These are phyloP conservation scores for Halictus quadricinctus DNA, from an alignment of 2,888 invertebrate species.

Conservation along the genomic window DNA sequence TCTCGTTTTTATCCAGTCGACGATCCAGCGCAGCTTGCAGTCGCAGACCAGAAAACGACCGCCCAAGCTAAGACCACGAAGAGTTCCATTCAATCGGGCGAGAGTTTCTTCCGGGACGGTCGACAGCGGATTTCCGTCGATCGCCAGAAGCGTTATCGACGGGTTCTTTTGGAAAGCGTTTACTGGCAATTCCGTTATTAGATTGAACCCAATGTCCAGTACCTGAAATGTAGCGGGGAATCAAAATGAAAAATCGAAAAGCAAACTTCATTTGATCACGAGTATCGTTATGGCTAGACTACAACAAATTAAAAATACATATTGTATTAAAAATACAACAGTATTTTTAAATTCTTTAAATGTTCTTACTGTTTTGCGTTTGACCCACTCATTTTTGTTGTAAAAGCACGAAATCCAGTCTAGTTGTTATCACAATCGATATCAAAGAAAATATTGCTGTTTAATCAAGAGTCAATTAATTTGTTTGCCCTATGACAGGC, in stretches of 20 bases:
- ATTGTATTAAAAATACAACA: too few relatives aligned
- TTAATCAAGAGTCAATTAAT: too few relatives aligned
- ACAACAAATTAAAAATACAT: too few relatives aligned
- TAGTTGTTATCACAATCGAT: too few relatives aligned
- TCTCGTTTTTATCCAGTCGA: constrained; percentile 93
- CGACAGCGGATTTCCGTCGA: constrained; percentile 95
- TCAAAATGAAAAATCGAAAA: background rate
- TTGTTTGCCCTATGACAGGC: too few relatives aligned
- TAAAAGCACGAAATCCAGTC: too few relatives aligned
- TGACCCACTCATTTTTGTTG: too few relatives aligned
- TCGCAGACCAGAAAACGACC: constrained; percentile 95
- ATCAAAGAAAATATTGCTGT: too few relatives aligned
- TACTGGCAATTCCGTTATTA: constrained; percentile 90
- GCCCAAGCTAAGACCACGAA: constrained; percentile 93
- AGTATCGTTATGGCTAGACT: too few relatives aligned
- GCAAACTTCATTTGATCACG: background rate
- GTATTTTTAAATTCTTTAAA: too few relatives aligned
- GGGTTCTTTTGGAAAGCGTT: constrained; percentile 92
- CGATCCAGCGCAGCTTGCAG: constrained; percentile 93
- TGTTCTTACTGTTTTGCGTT: too few relatives aligned
- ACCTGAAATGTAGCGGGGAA: constrained; percentile 83
- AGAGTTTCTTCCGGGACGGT: constrained; percentile 92
- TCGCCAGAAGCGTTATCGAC: constrained; percentile 92
- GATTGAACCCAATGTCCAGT: constrained; percentile 95
- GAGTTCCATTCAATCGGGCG: constrained; percentile 90